Percentiles rank a stretch among this genome's conserved stretches.
These are phyloP conservation scores for Cichladusa arquata DNA, from an alignment of 2,113 vertebrate genomes.

Conservation along the genomic window DNA sequence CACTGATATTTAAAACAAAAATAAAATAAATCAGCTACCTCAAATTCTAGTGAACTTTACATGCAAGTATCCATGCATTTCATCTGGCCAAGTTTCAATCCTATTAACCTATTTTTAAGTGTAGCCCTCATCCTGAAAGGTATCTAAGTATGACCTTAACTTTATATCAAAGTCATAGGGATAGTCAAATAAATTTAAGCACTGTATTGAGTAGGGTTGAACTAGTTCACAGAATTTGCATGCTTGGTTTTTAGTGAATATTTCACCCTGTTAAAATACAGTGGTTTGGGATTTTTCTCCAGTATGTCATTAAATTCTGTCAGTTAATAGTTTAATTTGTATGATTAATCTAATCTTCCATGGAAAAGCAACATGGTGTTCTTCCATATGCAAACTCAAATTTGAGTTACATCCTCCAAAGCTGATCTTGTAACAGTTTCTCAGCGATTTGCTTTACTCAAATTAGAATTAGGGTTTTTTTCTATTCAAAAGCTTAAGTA, in stretches of 20 bases:
- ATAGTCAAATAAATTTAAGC: background rate
- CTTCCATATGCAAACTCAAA: background rate
- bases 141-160: background rate
- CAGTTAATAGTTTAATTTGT: background rate
- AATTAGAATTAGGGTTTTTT: background rate
- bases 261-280: background rate
- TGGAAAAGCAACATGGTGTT: background rate
- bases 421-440: background rate
- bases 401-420: background rate
- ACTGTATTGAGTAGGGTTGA: background rate
- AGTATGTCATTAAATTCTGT: background rate
- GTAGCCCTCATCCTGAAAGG: background rate
- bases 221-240: background rate
- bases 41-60: background rate
- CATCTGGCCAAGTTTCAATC: background rate
- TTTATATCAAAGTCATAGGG: background rate
- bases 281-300: background rate
- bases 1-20: background rate
- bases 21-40: background rate
- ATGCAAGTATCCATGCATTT: background rate
- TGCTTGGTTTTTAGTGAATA: fast-evolving
- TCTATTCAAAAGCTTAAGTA: background rate
- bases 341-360: background rate
- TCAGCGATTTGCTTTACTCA: background rate
- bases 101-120: slow-evolving; percentile 6